Evolutionary conservation across 2,797 vertebrate genomes (phyloP), one percentile per base, ranked within the genome.

Genomic region (Yasuhikotakia modesta): DNA sequence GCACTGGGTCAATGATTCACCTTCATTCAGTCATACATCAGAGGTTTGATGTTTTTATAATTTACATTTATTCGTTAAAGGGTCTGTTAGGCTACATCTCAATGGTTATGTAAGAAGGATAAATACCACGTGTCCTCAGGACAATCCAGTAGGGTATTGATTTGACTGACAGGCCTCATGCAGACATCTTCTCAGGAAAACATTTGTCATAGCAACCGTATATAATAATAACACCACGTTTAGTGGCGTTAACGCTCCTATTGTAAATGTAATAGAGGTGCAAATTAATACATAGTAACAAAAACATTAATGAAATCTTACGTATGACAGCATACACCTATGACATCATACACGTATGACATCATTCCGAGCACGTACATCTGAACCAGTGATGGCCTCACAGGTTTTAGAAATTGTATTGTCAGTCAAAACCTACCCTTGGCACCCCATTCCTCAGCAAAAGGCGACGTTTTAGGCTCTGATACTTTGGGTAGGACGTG

Each of bases 401-500:
- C 6, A 7, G 58, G 14, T 11, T 53, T 71, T 69, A 30, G n/a
- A 19, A 24, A 45, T 30, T 7, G 39, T 71, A 66, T n/a, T 12
- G 19, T 68, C 22, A 57, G 12, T 16, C 24, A 17, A 13, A 63
- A 78, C 81, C 81, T 88, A 94, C 93, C 93, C 91, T 91, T 91
- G 55, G 87, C 86, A 72, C 85, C 83, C 93, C 93, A 94, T 50
- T 93, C 86, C 27, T 87, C 92, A 5, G 91, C 27, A 52, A 85
- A 83, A 3, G 84, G 57, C 0, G 83, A 79, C 5, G 71, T 83
- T 84, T 91, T 91, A 80, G 91, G 89, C 52, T 94, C 93, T 67
- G 91, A 88, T 82, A 92, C 91, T 90, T 93, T 94, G 70, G 93
- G 93, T 48, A 94, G 90, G 72, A 92, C 93, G 13, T 94, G 91